These are phyloP conservation scores for Cerceris rybyensis DNA, from an alignment of 2,888 invertebrate genomes.

Conservation along the genomic window DNA sequence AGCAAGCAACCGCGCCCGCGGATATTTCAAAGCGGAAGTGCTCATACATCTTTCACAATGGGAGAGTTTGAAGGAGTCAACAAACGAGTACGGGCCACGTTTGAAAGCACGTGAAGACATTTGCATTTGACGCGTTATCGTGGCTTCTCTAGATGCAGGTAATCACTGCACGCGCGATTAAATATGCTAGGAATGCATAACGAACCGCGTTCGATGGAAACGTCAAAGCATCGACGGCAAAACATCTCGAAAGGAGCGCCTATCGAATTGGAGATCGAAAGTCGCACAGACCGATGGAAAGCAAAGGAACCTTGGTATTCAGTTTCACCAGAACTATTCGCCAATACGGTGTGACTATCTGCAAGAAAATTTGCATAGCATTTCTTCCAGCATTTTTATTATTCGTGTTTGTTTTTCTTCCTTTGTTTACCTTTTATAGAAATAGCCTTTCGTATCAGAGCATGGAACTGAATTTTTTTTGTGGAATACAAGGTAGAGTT, in stretches of 20 bases:
- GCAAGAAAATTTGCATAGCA: no score
- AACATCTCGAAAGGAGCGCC: not conserved
- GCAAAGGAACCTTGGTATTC: not conserved
- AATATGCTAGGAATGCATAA: slow-evolving; percentile 30
- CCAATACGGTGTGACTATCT: not conserved
- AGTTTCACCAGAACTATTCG: not conserved
- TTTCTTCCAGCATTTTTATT: no score
- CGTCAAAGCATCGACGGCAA: not conserved
- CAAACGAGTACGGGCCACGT: not conserved
- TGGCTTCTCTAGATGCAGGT: slow-evolving; percentile 9
- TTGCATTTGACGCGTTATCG: slow-evolving; percentile 3
- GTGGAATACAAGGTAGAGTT: no score
- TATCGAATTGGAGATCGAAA: not conserved
- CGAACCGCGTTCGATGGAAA: slow-evolving; percentile 7
- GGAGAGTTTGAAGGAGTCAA: not conserved
- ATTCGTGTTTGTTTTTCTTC: no score
- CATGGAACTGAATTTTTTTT: no score
- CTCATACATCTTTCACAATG: not conserved
- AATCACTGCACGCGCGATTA: slow-evolving; percentile 30
- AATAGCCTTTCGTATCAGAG: no score
- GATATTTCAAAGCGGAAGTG: not conserved
- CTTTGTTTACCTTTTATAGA: no score
- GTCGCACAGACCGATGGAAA: not conserved
- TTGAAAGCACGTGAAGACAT: slow-evolving; percentile 3
- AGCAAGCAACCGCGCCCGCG: no score